Base-by-base conservation (phyloP, 92 coral and sea anemone species). In the Paramuricea clavata region DNA sequence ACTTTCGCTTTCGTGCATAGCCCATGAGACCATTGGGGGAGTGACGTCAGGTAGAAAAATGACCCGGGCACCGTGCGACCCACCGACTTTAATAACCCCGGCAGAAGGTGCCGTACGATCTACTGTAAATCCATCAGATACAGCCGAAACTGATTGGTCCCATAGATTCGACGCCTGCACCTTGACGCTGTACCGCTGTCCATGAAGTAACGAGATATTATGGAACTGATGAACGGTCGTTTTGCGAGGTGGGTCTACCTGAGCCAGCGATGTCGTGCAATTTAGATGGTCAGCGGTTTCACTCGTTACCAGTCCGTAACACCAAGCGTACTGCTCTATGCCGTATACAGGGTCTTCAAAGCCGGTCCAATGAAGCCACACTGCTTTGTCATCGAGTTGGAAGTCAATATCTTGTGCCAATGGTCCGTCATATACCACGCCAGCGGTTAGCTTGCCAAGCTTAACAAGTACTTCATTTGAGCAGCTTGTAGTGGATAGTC, bases 341-440 rank as follows among this genome's bases (percentile, higher is more conserved):
- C 94, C 97, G 64, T 78, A 89, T 41, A 93, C 94, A n/a, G 99
- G 99, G 85, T 96, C 99, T 56, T 94, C 74, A 49, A 94, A 96
- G 28, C 98, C 98, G 43, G 86, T 85, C 99, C 99, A 96, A 85
- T 91, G 93, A 26, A 92, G 92, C 99, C 99, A 94, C n/a, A 96
- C 78, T 33, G 99, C 98, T 79, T 83, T 84, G 49, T 96, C 95
- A 67, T 96, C 98, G 22, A 96, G 87, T 82, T 96, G 99, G 89
- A 91, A 96, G 85, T 96, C 98, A n/a, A 94, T 81, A 64, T 96
- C 99, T 21, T 70, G 83, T 5, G 82, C 85, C 0, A 83, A 77
- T 30, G 98, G 97, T 12, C 99, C 98, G 69, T 94, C 98, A 81
- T 85, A 87, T 0, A 96, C 98, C 12, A 88, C 87, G 7, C 99